These are phyloP conservation scores for Pithys albifrons DNA, from an alignment of 2,113 vertebrate species.

Conservation along the genomic window DNA sequence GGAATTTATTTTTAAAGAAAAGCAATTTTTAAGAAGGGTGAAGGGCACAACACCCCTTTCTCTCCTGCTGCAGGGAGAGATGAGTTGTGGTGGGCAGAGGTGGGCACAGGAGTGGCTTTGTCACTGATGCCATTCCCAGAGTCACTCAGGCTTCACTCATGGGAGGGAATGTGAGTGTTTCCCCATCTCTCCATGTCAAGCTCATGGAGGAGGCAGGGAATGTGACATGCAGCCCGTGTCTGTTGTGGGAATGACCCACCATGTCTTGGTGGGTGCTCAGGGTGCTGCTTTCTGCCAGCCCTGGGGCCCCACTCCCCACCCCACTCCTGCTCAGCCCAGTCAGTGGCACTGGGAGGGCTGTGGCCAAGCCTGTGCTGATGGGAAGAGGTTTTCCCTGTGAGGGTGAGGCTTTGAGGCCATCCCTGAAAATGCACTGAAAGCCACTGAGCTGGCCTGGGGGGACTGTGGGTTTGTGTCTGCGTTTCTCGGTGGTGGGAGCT, in stretches of 20 bases:
- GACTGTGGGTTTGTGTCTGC: neutral
- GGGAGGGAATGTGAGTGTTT: neutral
- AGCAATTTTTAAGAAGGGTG: neutral
- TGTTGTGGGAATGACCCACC: accelerated
- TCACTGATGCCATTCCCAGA: neutral
- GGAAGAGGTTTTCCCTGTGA: accelerated
- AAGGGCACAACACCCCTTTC: neutral
- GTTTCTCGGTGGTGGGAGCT: neutral
- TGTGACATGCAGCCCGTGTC: accelerated
- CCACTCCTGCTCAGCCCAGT: neutral
- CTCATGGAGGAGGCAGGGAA: accelerated
- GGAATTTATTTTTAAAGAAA: neutral
- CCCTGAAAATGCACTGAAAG: neutral
- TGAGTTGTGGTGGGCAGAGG: neutral
- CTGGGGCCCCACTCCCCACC: neutral
- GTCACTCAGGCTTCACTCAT: accelerated
- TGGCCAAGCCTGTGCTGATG: accelerated
- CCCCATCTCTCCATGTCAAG: accelerated
- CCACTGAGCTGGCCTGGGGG: neutral
- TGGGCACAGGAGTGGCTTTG: neutral
- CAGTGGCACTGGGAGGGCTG: neutral
- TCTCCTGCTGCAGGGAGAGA: neutral
- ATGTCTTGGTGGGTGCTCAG: accelerated
- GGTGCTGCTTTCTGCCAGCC: neutral
- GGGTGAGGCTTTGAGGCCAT: neutral